These are phyloP conservation scores for Sipha flava DNA, from an alignment of 1,140 invertebrate genomes.

Conservation along the genomic window DNA sequence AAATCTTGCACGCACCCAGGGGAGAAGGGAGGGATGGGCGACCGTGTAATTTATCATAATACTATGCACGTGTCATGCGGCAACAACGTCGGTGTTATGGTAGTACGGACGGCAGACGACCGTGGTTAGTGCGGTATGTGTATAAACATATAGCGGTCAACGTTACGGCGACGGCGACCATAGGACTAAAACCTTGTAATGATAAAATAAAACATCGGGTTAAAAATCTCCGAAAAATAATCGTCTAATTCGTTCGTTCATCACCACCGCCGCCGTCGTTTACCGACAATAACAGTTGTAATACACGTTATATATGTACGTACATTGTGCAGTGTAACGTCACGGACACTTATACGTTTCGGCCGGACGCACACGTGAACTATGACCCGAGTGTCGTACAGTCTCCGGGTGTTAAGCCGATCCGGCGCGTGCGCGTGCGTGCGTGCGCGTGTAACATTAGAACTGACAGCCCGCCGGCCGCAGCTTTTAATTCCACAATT, in stretches of 20 bases:
- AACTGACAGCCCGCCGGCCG: slow-evolving; percentile 5
- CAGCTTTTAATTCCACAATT: slow-evolving; percentile 23
- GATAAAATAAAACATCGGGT: too few relatives aligned
- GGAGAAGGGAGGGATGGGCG: not conserved
- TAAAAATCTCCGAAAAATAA: not conserved
- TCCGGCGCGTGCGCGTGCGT: too few relatives aligned
- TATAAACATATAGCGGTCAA: too few relatives aligned
- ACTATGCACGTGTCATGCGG: not conserved
- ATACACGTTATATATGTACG: not conserved
- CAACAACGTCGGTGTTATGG: not conserved
- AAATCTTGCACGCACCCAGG: not conserved
- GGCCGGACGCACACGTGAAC: too few relatives aligned
- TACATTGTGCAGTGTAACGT: too few relatives aligned
- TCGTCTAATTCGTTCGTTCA: too few relatives aligned
- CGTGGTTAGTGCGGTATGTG: too few relatives aligned
- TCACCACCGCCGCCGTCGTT: too few relatives aligned
- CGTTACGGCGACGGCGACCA: not conserved
- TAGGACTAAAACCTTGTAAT: too few relatives aligned
- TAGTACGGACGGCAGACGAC: not conserved
- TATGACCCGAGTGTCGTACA: not conserved
- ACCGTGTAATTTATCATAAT: not conserved
- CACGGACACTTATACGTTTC: too few relatives aligned
- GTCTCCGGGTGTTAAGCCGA: not conserved
- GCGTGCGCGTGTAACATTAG: slow-evolving; percentile 18
- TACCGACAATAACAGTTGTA: not conserved